phyloP scores from a whole-genome alignment of 2,888 invertebrate genomes.

The Harpalus rufipes region DNA sequence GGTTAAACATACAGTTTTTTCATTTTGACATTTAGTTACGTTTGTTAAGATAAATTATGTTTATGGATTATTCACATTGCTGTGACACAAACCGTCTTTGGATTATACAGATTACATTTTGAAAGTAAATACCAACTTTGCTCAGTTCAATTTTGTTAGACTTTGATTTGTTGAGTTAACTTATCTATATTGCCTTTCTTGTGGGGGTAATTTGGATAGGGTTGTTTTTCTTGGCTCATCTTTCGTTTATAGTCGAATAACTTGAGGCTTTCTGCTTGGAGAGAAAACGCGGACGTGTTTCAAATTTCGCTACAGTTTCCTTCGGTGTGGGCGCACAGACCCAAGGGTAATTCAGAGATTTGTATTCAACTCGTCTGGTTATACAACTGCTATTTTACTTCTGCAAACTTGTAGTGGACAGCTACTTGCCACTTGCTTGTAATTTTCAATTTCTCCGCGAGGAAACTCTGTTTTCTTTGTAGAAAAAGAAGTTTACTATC shows the following conservation, averaged over 20 bases:
- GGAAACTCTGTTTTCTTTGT: not conserved
- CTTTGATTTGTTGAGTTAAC: too few relatives aligned
- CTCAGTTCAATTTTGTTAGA: too few relatives aligned
- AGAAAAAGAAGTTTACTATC: not conserved
- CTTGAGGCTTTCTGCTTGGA: not conserved
- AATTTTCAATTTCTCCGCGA: conserved; percentile 56
- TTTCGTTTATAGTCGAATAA: conserved; percentile 45
- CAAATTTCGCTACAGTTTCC: conserved; percentile 26
- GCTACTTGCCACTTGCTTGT: conserved; percentile 30
- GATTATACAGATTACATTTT: too few relatives aligned
- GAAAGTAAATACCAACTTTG: too few relatives aligned
- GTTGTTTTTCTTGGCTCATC: not conserved
- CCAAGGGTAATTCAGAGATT: conserved; percentile 54
- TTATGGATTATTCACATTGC: too few relatives aligned
- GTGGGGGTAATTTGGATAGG: not conserved
- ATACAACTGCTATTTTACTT: conserved; percentile 56
- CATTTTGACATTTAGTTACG: too few relatives aligned
- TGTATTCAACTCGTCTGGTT: conserved; percentile 44
- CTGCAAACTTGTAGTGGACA: conserved; percentile 50
- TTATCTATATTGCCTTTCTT: not conserved
- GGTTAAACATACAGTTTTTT: too few relatives aligned
- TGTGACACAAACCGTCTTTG: too few relatives aligned
- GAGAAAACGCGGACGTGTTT: conserved; percentile 48
- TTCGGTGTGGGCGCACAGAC: conserved; percentile 26
- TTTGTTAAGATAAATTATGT: too few relatives aligned